Evolutionary conservation across 2,888 invertebrate genomes (phyloP).

Genomic region (Orchestes rusci): DNA sequence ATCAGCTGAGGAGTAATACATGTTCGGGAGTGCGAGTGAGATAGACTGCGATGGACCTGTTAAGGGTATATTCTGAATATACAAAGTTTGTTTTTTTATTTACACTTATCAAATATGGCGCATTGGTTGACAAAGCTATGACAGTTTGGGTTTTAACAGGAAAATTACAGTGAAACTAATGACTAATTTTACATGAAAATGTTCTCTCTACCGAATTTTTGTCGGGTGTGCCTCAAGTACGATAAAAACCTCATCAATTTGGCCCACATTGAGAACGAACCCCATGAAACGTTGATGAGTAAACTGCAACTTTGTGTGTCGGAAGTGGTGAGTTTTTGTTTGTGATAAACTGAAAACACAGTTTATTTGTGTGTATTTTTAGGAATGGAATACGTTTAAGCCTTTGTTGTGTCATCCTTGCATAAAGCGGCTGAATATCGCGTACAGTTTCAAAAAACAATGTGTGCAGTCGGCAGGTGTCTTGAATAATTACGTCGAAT

Average conservation of each 20-base stretch:
- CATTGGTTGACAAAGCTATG: slow-evolving; percentile 37
- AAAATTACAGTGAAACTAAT: slow-evolving; percentile 24
- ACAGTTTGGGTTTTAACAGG: slow-evolving; percentile 31
- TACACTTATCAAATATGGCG: slow-evolving; percentile 34
- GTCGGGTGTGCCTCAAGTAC: slow-evolving; percentile 41
- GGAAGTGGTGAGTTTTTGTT: slow-evolving; percentile 40
- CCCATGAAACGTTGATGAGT: slow-evolving; percentile 36
- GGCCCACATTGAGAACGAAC: slow-evolving; percentile 39
- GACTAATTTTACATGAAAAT: slow-evolving; percentile 33
- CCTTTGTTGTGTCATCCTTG: slow-evolving; percentile 40
- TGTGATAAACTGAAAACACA: slow-evolving; percentile 12
- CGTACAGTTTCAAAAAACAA: slow-evolving; percentile 40
- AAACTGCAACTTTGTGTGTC: slow-evolving; percentile 41
- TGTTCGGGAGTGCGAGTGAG: not conserved
- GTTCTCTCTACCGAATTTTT: slow-evolving; percentile 41
- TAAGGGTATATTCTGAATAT: too few species aligned
- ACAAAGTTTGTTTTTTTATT: slow-evolving; percentile 15
- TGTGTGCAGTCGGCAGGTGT: slow-evolving; percentile 38
- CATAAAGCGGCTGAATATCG: slow-evolving; percentile 38
- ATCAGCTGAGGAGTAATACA: not conserved
- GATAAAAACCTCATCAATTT: slow-evolving; percentile 40
- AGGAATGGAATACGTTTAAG: slow-evolving; percentile 40
- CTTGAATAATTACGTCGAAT: slow-evolving; percentile 36
- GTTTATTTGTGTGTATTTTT: slow-evolving; percentile 21
- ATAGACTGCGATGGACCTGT: too few species aligned